Base-by-base conservation (phyloP, 1,140 invertebrate genomes). In the Calycopis cecrops region DNA sequence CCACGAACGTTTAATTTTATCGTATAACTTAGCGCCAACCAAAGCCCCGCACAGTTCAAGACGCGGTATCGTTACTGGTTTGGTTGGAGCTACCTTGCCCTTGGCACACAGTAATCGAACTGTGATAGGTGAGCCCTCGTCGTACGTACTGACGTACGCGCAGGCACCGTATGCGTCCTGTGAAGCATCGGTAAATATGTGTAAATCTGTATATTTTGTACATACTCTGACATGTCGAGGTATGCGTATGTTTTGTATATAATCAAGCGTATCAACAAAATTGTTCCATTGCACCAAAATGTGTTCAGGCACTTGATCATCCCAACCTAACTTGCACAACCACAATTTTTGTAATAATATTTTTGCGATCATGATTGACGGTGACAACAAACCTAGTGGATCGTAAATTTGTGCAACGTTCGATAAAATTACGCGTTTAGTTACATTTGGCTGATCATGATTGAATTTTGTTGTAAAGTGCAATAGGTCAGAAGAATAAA, bases 381-480 rank as follows among this genome's bases (percentile, higher is more conserved):
- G 51, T n/a, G 16, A 35, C 16, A 59, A 35, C 11, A 59, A 37
- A 14, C 51, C 50, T 35, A 53, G 38, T 1, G 57, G 51, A 18
- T 59, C 42, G 33, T 59, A 59, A 16, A 59, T 59, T 18, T 53
- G 57, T 12, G 57, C 52, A 38, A 59, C 53, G 14, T 11, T 42
- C 14, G 57, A 59, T 7, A 59, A 28, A 17, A 50, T 34, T 12
- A 28, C 28, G 48, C 48, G 48, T 28, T 50, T 50, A 34, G 48
- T 50, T 9, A 50, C 28, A n/a, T 50, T 50, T n/a, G 28, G 12
- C 1, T 9, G 10, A 17, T 17, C 18, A 35, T 60, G 44, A 28
- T 60, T 42, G 35, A 63, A 28, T 57, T 47, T 47, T 18, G 42
- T 48, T 10, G 42, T 47, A 48, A 56, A 64, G 50, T 68, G 50